A percentile compares a stretch with the other conserved stretches of the same genome.
Conservation (phyloP, 2,113 vertebrate species). For the Microcebus ravelobensis region DNA sequence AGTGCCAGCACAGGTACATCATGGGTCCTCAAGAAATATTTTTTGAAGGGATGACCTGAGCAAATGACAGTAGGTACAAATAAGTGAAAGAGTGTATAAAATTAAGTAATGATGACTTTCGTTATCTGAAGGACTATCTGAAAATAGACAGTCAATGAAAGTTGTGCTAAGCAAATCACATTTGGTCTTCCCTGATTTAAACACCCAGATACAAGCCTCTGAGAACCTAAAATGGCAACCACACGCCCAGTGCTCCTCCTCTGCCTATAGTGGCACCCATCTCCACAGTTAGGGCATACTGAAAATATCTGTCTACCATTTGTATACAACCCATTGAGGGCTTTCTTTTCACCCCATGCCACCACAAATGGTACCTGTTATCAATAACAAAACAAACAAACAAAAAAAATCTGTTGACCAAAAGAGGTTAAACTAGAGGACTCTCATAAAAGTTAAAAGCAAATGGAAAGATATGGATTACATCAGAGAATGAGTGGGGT, state of each 20-base stretch:
- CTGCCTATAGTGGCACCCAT: not conserved
- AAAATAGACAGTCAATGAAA: slow-evolving; percentile 36
- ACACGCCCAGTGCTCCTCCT: not conserved
- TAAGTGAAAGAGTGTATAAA: slow-evolving; percentile 39
- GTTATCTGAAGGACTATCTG: slow-evolving; percentile 38
- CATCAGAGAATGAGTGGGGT: not conserved
- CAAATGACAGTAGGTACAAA: slow-evolving; percentile 35
- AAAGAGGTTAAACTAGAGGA: slow-evolving; percentile 16
- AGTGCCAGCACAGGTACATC: not conserved
- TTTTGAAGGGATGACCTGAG: slow-evolving; percentile 48
- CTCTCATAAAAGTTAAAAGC: not conserved
- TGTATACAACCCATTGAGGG: not conserved
- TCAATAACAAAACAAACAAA: not conserved
- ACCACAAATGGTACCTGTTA: not conserved
- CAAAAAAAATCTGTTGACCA: not conserved
- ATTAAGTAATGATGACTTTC: slow-evolving; percentile 39
- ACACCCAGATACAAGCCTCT: not conserved
- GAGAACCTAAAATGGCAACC: not conserved
- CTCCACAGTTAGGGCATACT: not conserved
- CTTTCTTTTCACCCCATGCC: not conserved
- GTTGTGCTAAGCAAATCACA: not conserved
- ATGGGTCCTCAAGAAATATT: not conserved
- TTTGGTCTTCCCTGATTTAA: not conserved
- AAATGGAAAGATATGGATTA: not conserved
- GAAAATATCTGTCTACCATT: not conserved